These are phyloP conservation scores for Theretra japonica DNA, from an alignment of 2,888 invertebrate genomes.

Conservation along the genomic window DNA sequence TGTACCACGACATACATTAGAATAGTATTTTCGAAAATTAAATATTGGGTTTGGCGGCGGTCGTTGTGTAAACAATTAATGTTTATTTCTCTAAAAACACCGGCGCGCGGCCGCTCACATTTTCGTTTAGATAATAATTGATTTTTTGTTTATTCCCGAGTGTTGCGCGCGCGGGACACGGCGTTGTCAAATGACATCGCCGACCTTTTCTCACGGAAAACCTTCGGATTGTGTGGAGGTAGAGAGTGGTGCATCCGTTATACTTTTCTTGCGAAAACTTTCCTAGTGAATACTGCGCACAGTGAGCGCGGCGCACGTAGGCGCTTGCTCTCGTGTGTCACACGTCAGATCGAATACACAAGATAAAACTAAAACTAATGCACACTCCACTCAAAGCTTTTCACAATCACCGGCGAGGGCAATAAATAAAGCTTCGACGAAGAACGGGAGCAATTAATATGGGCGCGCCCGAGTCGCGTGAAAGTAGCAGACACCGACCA, in stretches of 20 bases:
- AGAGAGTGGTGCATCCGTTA: slow-evolving; percentile 46
- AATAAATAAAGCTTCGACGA: slow-evolving; percentile 83
- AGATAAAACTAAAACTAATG: slow-evolving; percentile 82
- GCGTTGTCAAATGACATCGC: slow-evolving; percentile 55
- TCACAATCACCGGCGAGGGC: slow-evolving; percentile 79
- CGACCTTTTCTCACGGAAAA: slow-evolving; percentile 70
- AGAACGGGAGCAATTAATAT: slow-evolving; percentile 85
- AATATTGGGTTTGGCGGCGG: slow-evolving; percentile 82
- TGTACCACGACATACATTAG: slow-evolving; percentile 80
- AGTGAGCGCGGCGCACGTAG: slow-evolving; percentile 45
- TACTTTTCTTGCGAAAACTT: slow-evolving; percentile 60
- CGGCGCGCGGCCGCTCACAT: slow-evolving; percentile 77
- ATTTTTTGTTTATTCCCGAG: slow-evolving; percentile 78
- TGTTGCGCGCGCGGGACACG: slow-evolving; percentile 66
- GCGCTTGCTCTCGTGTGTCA: slow-evolving; percentile 66
- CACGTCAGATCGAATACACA: slow-evolving; percentile 76
- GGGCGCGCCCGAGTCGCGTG: slow-evolving; percentile 80
- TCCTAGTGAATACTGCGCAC: slow-evolving; percentile 44
- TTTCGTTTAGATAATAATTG: slow-evolving; percentile 81
- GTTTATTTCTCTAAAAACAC: slow-evolving; percentile 84
- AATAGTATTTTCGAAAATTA: slow-evolving; percentile 83
- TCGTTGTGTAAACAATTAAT: slow-evolving; percentile 80
- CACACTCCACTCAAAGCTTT: slow-evolving; percentile 80
- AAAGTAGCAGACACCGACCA: slow-evolving; percentile 75
- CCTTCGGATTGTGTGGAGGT: slow-evolving; percentile 33